Percentiles rank a stretch among this genome's conserved stretches.
These are phyloP conservation scores for Nestor notabilis DNA, from an alignment of 2,113 vertebrate genomes.

Conservation along the genomic window DNA sequence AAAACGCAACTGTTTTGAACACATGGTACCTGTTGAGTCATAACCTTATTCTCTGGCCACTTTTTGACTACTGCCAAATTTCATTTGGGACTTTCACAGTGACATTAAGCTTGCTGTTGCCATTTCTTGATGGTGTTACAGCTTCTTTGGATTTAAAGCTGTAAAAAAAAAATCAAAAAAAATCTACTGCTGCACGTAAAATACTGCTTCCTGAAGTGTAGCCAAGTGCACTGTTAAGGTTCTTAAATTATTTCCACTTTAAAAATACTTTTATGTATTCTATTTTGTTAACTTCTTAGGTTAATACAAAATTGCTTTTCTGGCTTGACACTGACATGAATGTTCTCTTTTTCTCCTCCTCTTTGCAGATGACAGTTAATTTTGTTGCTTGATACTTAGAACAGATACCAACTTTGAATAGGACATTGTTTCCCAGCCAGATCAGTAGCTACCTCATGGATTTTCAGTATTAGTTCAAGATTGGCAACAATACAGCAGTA, in stretches of 20 bases:
- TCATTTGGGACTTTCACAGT: background rate
- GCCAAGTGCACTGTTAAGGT: conserved; percentile 46
- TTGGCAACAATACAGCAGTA: conserved; percentile 1
- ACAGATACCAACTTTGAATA: conserved; percentile 74
- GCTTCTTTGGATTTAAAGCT: conserved; percentile 6
- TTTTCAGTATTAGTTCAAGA: background rate
- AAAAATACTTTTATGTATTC: conserved; percentile 53
- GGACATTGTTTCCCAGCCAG: conserved; percentile 73
- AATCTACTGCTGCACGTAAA: conserved; percentile 24
- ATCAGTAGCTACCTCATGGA: conserved; percentile 62
- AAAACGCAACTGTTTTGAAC: background rate
- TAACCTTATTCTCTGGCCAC: background rate
- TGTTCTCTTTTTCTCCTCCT: background rate
- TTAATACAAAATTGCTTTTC: conserved; percentile 54
- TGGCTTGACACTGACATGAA: conserved; percentile 10
- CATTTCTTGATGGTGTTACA: background rate
- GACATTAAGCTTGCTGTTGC: background rate
- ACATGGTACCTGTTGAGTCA: background rate
- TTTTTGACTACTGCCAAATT: background rate
- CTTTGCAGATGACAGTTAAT: conserved; percentile 15
- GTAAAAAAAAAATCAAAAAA: conserved; percentile 28
- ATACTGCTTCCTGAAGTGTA: conserved; percentile 59
- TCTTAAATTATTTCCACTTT: conserved; percentile 59
- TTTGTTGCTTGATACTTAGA: conserved; percentile 70
- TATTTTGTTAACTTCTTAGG: conserved; percentile 38